These are phyloP conservation scores for Spheniscus mendiculus DNA, from an alignment of 2,113 vertebrate species.

Conservation along the genomic window DNA sequence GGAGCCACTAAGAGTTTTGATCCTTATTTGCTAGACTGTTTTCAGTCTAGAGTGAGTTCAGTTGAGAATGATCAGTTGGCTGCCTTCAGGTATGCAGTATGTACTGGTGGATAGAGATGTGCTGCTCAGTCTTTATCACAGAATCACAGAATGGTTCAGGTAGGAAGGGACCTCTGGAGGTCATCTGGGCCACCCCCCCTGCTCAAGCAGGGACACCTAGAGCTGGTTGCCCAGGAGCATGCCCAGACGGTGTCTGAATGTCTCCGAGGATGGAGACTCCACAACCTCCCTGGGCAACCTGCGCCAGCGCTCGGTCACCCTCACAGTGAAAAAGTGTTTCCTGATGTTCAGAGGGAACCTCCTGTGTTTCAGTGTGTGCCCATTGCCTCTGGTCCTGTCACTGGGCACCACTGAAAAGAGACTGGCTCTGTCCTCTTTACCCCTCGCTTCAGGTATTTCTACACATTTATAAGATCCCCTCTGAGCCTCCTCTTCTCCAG, in stretches of 20 bases:
- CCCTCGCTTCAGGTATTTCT: background rate
- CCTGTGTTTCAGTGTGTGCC: background rate
- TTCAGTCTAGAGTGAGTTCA: background rate
- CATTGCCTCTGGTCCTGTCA: background rate
- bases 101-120: background rate
- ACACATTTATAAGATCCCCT: background rate
- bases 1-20: background rate
- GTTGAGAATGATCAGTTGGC: background rate
- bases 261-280: background rate
- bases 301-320: background rate
- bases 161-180: background rate
- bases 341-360: background rate
- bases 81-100: background rate
- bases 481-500: background rate
- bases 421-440: background rate
- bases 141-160: background rate
- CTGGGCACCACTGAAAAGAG: background rate
- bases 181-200: fast-evolving
- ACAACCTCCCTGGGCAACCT: background rate
- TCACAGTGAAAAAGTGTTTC: background rate
- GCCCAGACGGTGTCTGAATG: background rate
- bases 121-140: background rate
- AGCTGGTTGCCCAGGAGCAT: background rate
- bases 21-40: background rate
- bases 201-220: background rate